A percentile compares a stretch with the other conserved stretches of the same genome.
These are phyloP conservation scores for Burhinus oedicnemus DNA, from an alignment of 2,113 vertebrate genomes.

Conservation along the genomic window DNA sequence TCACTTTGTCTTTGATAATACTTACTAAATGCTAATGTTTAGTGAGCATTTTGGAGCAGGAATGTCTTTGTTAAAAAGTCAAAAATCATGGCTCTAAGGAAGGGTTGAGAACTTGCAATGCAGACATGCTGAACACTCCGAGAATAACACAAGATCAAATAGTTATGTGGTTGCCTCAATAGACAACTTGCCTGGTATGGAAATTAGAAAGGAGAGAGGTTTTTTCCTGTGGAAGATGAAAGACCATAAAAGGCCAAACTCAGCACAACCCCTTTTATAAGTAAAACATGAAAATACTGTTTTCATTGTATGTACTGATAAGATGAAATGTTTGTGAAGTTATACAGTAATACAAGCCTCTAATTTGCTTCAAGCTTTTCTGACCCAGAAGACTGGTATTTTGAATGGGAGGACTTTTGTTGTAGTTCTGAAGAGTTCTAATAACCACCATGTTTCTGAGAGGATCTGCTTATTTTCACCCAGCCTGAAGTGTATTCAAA, in stretches of 20 bases:
- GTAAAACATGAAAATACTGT: background rate
- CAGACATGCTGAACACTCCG: background rate
- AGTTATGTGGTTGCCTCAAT: background rate
- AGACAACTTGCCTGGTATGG: background rate
- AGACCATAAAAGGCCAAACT: conserved; percentile 21
- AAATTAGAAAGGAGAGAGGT: background rate
- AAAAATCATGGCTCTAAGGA: rapidly evolving
- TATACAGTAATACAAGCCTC: background rate
- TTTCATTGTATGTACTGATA: background rate
- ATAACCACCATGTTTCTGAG: background rate
- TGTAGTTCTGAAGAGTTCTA: background rate
- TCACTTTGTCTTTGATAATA: background rate
- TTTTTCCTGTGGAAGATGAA: background rate
- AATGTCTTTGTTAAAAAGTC: background rate
- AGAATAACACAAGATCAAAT: background rate
- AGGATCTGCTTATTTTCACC: background rate
- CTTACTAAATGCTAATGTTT: background rate
- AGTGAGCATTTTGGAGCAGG: background rate
- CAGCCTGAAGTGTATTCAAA: background rate
- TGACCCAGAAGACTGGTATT: background rate
- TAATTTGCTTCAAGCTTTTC: background rate
- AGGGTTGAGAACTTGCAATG: background rate
- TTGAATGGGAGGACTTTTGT: background rate
- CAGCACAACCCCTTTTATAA: background rate
- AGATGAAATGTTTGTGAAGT: background rate